phyloP scores from a whole-genome alignment of 1,140 invertebrate species.

The Drosophila tropicalis region DNA sequence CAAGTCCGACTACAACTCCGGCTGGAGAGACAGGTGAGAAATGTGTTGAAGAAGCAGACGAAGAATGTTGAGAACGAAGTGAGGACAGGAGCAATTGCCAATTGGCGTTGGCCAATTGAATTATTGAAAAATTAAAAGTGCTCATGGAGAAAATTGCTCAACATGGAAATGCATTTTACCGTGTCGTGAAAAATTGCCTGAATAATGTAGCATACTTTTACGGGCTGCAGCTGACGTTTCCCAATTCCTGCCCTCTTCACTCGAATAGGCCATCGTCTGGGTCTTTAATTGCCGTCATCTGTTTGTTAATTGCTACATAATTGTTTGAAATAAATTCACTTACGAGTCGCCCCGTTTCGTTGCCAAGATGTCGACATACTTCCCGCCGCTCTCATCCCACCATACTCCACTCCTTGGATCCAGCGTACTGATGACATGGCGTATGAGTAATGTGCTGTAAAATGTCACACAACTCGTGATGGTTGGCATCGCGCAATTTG shows the following conservation, averaged over 20 bases:
- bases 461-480: constrained; percentile 35
- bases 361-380: constrained; percentile 37
- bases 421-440: constrained; percentile 45
- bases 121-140: constrained; percentile 77
- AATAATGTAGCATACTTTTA: constrained; percentile 60
- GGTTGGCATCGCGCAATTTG: constrained; percentile 48
- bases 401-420: not conserved
- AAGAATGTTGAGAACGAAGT: not conserved
- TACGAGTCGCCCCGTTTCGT: constrained; percentile 32
- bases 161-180: constrained; percentile 41
- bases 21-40: constrained; percentile 14
- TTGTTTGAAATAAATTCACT: constrained; percentile 81
- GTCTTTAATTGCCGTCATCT: constrained; percentile 76
- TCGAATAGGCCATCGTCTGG: not conserved
- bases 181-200: constrained; percentile 63
- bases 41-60: constrained; percentile 10
- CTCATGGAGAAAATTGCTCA: constrained; percentile 30
- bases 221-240: constrained; percentile 39
- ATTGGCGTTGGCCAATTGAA: constrained; percentile 55
- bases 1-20: not conserved
- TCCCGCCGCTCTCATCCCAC: constrained; percentile 24
- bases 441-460: constrained; percentile 67
- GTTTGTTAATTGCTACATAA: constrained; percentile 80
- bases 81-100: not conserved
- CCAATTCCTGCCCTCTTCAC: not conserved